phyloP scores from a whole-genome alignment of 2,113 vertebrate species.

The Leuciscus idus region DNA sequence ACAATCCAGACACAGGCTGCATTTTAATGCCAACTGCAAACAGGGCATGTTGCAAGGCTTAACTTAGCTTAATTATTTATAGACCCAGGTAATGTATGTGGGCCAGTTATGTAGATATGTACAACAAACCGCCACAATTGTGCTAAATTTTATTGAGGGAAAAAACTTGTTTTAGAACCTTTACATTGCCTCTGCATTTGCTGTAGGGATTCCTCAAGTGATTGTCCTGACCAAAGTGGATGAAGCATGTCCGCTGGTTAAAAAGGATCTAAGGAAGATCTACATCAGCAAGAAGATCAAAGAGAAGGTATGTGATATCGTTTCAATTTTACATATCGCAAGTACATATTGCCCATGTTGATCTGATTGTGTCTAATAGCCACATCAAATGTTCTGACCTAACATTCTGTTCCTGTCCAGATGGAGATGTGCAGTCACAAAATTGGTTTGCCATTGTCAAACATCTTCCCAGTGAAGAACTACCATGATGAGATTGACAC shows the following conservation, averaged over 20 bases:
- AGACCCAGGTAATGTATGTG: neutral
- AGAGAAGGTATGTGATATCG: neutral
- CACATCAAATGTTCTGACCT: too few species aligned
- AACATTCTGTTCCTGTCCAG: slow-evolving; percentile 15
- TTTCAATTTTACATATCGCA: too few species aligned
- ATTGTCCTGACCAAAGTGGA: slow-evolving; percentile 51
- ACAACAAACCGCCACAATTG: neutral
- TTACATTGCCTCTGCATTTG: neutral
- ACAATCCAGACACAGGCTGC: neutral
- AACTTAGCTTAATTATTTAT: too few species aligned
- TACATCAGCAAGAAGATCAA: slow-evolving; percentile 44
- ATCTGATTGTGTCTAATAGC: neutral
- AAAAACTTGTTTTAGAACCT: neutral
- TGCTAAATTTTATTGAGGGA: neutral
- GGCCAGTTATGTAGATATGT: neutral
- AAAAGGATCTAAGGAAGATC: neutral
- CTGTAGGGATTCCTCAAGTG: slow-evolving; percentile 49
- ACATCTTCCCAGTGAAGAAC: slow-evolving; percentile 49
- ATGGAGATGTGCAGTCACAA: neutral
- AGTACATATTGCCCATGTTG: neutral
- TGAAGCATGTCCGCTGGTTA: slow-evolving; percentile 23
- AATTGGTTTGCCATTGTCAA: slow-evolving; percentile 1
- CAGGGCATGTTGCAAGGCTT: too few species aligned
- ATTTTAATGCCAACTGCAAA: too few species aligned
- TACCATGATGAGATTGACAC: slow-evolving; percentile 38